These are phyloP conservation scores for Sisor rabdophorus DNA, from an alignment of 2,113 vertebrate species.

Conservation along the genomic window DNA sequence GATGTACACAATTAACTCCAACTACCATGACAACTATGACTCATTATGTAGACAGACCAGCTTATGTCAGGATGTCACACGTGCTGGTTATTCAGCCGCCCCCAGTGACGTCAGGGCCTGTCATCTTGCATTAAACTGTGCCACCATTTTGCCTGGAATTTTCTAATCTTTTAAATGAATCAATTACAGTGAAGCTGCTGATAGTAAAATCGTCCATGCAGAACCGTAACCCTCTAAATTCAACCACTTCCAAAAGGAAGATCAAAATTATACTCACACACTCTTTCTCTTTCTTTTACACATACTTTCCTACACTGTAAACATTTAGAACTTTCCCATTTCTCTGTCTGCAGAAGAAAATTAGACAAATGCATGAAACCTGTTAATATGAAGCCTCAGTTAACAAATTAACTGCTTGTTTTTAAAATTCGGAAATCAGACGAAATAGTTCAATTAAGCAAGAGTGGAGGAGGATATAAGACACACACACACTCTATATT, in stretches of 20 bases:
- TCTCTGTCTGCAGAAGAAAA: conserved; percentile 24
- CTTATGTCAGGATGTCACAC: neutral
- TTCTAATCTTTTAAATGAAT: too few species aligned
- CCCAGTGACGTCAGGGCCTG: conserved; percentile 8
- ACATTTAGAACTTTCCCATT: conserved; percentile 14
- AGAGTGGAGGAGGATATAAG: conserved; percentile 25
- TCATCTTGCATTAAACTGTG: conserved; percentile 10
- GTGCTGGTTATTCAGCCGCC: neutral
- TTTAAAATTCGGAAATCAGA: neutral
- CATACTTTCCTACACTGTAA: neutral
- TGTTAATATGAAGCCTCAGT: conserved; percentile 4
- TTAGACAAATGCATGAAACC: neutral
- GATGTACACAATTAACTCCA: neutral
- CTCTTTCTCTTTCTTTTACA: too few species aligned
- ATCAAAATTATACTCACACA: neutral
- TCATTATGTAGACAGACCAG: neutral
- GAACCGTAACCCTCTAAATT: neutral
- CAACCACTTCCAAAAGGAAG: neutral
- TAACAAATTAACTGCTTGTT: neutral
- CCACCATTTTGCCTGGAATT: conserved; percentile 14
- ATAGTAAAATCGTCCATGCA: conserved; percentile 17
- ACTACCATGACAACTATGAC: conserved; percentile 3
- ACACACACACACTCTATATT: neutral
- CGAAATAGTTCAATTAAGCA: neutral
- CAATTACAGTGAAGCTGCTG: neutral